Base-by-base conservation (phyloP, 2,888 invertebrate species). In the Rhingia campestris region DNA sequence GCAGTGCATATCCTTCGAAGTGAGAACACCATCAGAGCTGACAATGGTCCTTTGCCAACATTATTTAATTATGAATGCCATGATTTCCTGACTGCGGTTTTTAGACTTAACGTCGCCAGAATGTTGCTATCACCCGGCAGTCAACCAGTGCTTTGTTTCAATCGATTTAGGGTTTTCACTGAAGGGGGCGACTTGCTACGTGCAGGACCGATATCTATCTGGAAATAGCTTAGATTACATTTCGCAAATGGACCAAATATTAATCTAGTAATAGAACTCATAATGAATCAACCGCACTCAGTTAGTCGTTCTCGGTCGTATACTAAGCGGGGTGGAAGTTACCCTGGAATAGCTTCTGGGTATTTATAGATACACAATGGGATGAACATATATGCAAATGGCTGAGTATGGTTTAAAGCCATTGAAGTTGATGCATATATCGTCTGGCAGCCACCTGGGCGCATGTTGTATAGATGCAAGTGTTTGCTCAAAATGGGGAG, bases 211-310 rank as follows among this genome's bases (percentile, higher is more conserved):
- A 53, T 72, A 51, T 51, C 56, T 67, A 49, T 22, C 22, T 22
- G 22, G 22, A 66, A 76, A 66, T 63, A 54, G 41, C 56, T 73
- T 67, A 73, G 67, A 82, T 82, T 77, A 73, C 81, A 82, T 77
- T 82, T 73, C 22, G 63, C 67, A 77, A 77, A 82, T 73, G 81
- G 56, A 63, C 81, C 77, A 73, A 77, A 73, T 82, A 76, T 82
- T 82, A 82, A 82, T 82, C 58, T 63, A 58, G 81, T 77, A 73
- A 82, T 82, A 63, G 72, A 63, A 59, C 66, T 81, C 69, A 81
- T 74, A 81, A 59, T 75, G 66, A 51, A 67, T 76, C 61, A 61
- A 81, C 81, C 72, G 37, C 76, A 76, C 35, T 56, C 75, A 75
- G 63, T 69, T 69, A 58, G 22, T 22, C 22, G 22, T 22, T 22